A percentile compares a stretch with the other conserved stretches of the same genome.
Conservation (phyloP, 2,888 invertebrate genomes). For the Andrena bicolor region DNA sequence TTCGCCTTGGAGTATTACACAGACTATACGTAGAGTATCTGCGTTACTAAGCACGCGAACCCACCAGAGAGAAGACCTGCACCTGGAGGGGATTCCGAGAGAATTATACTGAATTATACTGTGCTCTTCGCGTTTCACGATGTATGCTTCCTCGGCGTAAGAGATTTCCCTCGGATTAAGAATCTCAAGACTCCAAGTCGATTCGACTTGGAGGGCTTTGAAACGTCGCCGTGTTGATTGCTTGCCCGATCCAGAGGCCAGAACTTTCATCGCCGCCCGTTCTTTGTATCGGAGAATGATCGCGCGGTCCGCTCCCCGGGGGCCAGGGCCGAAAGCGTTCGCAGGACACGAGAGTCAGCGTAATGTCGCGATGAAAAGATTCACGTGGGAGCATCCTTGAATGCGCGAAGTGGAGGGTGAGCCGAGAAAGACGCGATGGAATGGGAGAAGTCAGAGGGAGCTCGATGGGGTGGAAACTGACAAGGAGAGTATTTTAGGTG, state of each 20-base stretch:
- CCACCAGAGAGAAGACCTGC: too few species aligned
- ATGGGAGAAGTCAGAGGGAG: neutral
- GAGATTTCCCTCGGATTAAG: conserved; percentile 19
- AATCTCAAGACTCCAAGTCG: conserved; percentile 4
- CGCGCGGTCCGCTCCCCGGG: too few species aligned
- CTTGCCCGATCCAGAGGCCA: too few species aligned
- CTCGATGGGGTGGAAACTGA: conserved; percentile 32
- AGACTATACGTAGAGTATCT: neutral
- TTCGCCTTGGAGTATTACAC: neutral
- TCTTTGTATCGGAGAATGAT: too few species aligned
- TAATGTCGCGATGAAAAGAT: conserved; percentile 33
- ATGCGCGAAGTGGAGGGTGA: too few species aligned
- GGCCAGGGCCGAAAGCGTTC: too few species aligned
- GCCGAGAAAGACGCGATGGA: neutral
- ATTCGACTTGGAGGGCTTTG: neutral
- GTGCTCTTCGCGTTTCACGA: neutral
- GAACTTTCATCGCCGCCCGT: too few species aligned
- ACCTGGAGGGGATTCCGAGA: neutral
- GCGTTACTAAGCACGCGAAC: neutral
- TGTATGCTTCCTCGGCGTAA: neutral
- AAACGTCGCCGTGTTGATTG: neutral
- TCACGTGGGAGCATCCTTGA: conserved; percentile 23
- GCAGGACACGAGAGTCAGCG: neutral
- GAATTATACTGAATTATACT: neutral
- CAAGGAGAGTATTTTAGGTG: too few species aligned